Percentiles rank a stretch among this genome's conserved stretches.
Evolutionary conservation across 2,888 invertebrate genomes (phyloP).

Genomic region (Deilephila elpenor): DNA sequence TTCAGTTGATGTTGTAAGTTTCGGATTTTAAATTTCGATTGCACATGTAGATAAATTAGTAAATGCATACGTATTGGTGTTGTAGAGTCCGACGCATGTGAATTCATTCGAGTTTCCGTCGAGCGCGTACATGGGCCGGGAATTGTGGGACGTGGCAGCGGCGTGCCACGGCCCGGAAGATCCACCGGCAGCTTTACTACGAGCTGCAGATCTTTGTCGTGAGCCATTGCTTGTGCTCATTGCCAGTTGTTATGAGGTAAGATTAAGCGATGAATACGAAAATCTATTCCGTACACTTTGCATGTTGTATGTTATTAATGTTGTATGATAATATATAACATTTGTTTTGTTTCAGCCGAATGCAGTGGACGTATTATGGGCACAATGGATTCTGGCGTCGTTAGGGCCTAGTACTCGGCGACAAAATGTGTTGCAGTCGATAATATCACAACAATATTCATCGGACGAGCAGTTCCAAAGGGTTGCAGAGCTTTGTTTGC

Average conservation of each 20-base stretch:
- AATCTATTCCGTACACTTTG: too few relatives aligned
- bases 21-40: slow-evolving; percentile 18
- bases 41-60: not conserved
- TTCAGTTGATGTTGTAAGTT: slow-evolving; percentile 73
- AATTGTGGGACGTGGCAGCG: slow-evolving; percentile 86
- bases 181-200: slow-evolving; percentile 87
- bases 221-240: slow-evolving; percentile 87
- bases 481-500: slow-evolving; percentile 82
- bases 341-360: slow-evolving; percentile 78
- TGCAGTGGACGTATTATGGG: slow-evolving; percentile 85
- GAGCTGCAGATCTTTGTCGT: slow-evolving; percentile 83
- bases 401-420: slow-evolving; percentile 56
- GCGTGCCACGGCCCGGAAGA: slow-evolving; percentile 88
- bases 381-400: slow-evolving; percentile 83
- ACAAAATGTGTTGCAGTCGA: slow-evolving; percentile 55
- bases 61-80: slow-evolving; percentile 17
- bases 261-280: not conserved
- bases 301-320: too few relatives aligned
- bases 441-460: slow-evolving; percentile 59
- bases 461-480: slow-evolving; percentile 70
- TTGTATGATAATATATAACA: not conserved
- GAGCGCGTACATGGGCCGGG: slow-evolving; percentile 71
- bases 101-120: slow-evolving; percentile 72
- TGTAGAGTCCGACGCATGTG: slow-evolving; percentile 61
- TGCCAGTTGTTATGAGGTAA: slow-evolving; percentile 89